A percentile compares a stretch with the other conserved stretches of the same genome.
phyloP scores from a whole-genome alignment of 2,113 vertebrate genomes.

The Thymallus thymallus region DNA sequence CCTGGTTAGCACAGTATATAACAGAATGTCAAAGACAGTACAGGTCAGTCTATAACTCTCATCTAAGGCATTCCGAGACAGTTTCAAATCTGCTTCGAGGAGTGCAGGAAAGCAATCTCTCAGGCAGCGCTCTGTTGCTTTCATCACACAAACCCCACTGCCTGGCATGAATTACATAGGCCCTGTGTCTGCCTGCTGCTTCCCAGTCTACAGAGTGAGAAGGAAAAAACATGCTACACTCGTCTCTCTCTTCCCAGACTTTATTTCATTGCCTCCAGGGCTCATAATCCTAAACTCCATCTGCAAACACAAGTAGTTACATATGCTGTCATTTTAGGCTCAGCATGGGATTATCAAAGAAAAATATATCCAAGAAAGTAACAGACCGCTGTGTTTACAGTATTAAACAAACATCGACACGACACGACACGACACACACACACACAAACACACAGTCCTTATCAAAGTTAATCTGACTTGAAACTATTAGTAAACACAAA shows the following conservation, averaged over 20 bases:
- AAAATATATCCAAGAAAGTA: conserved; percentile 42
- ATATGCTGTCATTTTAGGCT: conserved; percentile 58
- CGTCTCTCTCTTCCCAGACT: conserved; percentile 74
- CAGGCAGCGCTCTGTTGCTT: conserved; percentile 97
- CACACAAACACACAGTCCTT: conserved; percentile 24
- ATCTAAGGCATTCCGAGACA: conserved; percentile 97
- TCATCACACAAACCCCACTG: conserved; percentile 98
- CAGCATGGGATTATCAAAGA: conserved; percentile 63
- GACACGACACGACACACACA: neutral
- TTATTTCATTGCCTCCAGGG: conserved; percentile 63
- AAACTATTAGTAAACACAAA: neutral
- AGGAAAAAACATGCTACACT: conserved; percentile 79
- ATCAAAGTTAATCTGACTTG: conserved; percentile 42
- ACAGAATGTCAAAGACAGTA: conserved; percentile 98
- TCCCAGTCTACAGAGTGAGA: conserved; percentile 78
- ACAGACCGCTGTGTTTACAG: conserved; percentile 53
- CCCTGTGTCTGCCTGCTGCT: conserved; percentile 88
- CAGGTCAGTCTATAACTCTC: conserved; percentile 99
- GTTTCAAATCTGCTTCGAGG: conserved; percentile 99
- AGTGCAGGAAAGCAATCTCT: conserved; percentile 99
- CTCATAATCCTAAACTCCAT: conserved; percentile 75
- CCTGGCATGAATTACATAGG: conserved; percentile 99
- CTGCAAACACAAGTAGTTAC: conserved; percentile 64
- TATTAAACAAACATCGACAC: conserved; percentile 43
- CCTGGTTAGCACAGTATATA: conserved; percentile 96